Base-by-base conservation (phyloP, 2,113 vertebrate species). In the Macquaria ambigua region DNA sequence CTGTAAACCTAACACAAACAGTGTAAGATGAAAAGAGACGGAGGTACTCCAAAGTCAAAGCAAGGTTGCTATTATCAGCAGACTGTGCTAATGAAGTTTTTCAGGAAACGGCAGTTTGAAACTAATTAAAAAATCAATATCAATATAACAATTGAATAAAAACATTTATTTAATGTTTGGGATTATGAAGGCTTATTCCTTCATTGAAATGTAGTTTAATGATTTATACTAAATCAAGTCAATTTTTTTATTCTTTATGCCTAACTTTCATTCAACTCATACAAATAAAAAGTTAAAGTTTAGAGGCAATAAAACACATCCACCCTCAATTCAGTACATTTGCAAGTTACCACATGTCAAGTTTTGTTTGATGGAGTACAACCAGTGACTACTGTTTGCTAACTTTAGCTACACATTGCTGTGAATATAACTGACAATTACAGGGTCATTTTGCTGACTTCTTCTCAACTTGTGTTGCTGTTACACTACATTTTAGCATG, bases 271-370 rank as follows among this genome's bases (percentile, higher is more conserved):
- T 31, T 31, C 28, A 31, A 31, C 18, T 56, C 56, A 69, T 41
- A 15, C 20, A 79, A 28, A 79, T 64, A 63, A 43, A 53, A 75
- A 63, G 50, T 56, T 56, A n/a, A 52, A 71, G 34, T 79, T 69
- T 56, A 20, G n/a, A 64, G 23, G 58, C n/a, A 59, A 66, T 52
- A 52, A 28, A 77, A 48, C 46, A 39, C 15, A 23, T 50, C 34
- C 52, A 58, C 39, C 37, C 12, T 43, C 31, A 64, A 0, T 39
- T 59, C 23, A 59, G 25, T 20, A 53, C 25, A 74, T n/a, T 18
- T 31, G 1, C 48, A 79, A 34, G 46, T 48, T 70, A n/a, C 52
- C 3, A 63, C 34, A 11, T 2, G 15, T 25, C 31, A 59, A 8
- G 18, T 37, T 28, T 37, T 28, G 28, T 14, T 39, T 18, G 25